phyloP scores from a whole-genome alignment of 2,888 invertebrate genomes.

The Caenorhabditis panamensis region DNA sequence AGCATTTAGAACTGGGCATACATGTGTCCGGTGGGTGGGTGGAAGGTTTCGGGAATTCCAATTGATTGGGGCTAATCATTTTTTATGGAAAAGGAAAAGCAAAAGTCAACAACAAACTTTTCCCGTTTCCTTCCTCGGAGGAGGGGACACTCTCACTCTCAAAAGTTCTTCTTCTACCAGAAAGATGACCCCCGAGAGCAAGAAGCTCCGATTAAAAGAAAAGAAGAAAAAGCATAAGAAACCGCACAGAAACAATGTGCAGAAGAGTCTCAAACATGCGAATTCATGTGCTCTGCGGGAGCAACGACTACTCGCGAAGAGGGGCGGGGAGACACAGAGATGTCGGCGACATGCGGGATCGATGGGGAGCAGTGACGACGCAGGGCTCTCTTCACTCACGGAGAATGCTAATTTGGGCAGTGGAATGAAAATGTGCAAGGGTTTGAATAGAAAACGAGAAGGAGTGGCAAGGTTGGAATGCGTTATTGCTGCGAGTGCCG shows the following conservation, averaged over 20 bases:
- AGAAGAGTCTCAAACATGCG: constrained; percentile 30
- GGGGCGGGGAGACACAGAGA: constrained; percentile 30
- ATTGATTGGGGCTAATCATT: constrained; percentile 14
- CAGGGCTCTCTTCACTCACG: background rate
- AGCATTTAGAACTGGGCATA: constrained; percentile 22
- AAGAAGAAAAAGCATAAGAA: constrained; percentile 23
- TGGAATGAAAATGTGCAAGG: background rate
- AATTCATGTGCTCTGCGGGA: constrained; percentile 37
- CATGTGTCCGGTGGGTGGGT: no score
- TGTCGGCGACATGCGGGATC: constrained; percentile 23
- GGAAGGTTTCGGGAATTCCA: background rate
- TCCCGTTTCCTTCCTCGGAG: background rate
- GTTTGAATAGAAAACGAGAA: constrained; percentile 10
- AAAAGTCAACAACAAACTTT: constrained; percentile 16
- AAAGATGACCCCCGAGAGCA: constrained; percentile 19
- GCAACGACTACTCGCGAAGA: constrained; percentile 46
- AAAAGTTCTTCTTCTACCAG: constrained; percentile 8
- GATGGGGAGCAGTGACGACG: constrained; percentile 43
- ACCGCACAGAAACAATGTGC: constrained; percentile 4
- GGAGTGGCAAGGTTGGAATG: background rate
- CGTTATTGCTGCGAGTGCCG: no score
- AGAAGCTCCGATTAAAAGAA: constrained; percentile 34
- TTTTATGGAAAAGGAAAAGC: background rate
- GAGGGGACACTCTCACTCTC: background rate
- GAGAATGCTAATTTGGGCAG: constrained; percentile 42